Evolutionary conservation across 2,888 invertebrate genomes (phyloP), one percentile per base, ranked within the genome.

Genomic region (Chesias legatella): DNA sequence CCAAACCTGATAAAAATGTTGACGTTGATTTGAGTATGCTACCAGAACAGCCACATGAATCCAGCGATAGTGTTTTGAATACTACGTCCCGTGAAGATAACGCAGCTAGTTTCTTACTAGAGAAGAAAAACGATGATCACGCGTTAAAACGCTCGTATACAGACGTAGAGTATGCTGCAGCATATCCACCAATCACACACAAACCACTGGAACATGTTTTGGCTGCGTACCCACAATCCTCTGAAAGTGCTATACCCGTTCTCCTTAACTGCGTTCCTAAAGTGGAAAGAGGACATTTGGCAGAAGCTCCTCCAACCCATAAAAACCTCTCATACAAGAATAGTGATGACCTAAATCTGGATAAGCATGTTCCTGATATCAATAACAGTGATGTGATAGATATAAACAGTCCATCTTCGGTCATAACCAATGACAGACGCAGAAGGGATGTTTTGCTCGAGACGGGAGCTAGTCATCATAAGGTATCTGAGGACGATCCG

Each of bases 241-340:
- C 44, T 10, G 24, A 37, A 11, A 33, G 25, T 23, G 37, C 48
- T 7, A 21, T 46, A 24, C 70, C 70, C 1, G 32, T 68, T 1
- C 61, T 71, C 3, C 52, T 71, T 1, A 65, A 58, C 51, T 69
- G 70, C 35, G 48, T 64, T 3, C 67, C 70, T 0, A 56, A 58
- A 24, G 60, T 68, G 0, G 48, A 56, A 7, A 32, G 56, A 7
- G 68, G 70, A 0, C 58, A 62, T 25, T 25, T 68, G 29, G 43
- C 34, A 5, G 27, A 38, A 31, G 11, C 31, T 3, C 7, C 31
- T 2, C 10, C 39, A 3, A 44, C 44, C 1, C 45, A 51, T 26
- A 43, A 31, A 29, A 38, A 10, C 11, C 7, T 31, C 8, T 23
- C 27, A 6, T 7, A 3, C 7, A 21, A 37, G 6, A 10, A 22